Evolutionary conservation across 2,888 invertebrate genomes (phyloP), one percentile per base, ranked within the genome.

Genomic region (Lordiphosa fenestrarum): DNA sequence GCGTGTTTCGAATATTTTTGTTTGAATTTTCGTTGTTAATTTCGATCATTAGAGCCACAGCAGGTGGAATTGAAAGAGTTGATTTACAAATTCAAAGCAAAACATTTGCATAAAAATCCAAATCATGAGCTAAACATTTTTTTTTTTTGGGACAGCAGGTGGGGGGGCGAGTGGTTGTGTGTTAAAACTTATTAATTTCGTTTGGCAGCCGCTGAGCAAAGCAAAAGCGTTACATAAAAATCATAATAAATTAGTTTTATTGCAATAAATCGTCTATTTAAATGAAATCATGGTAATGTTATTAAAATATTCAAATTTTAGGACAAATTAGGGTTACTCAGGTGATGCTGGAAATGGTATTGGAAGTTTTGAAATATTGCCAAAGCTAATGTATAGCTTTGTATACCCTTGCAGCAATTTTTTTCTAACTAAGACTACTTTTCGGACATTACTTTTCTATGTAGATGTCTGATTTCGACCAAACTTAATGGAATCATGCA

Each of bases 31-130:
- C 9, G 30, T 30, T 30, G 30, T 52, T 46, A 68, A 66, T 70
- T 65, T 68, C 55, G 58, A 83, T 77, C 84, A 83, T 77, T 77
- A 77, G 61, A 80, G 76, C 73, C 84, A 80, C 77, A 77, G 71
- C 77, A 77, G 77, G 77, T 77, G 84, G 68, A 83, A 53, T 72
- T 83, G 41, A 39, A 61, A 58, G 21, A 65, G 40, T 71, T 71
- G 74, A 74, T 78, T 71, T 51, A 71, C 55, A 55, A 58, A 77
- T 69, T 66, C 74, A 71, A 71, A 65, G 61, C 30, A 44, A 33
- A 35, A 30, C 19, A 75, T 83, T 83, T 70, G 70, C 77, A 77
- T 83, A 67, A 67, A 19, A 41, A 15, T 39, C 36, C n/a, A 23
- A 37, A 13, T 30, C 37, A 35, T n/a, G 33, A 30, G 46, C 56